These are phyloP conservation scores for Prunella fulvescens DNA, from an alignment of 2,113 vertebrate genomes.

Conservation along the genomic window DNA sequence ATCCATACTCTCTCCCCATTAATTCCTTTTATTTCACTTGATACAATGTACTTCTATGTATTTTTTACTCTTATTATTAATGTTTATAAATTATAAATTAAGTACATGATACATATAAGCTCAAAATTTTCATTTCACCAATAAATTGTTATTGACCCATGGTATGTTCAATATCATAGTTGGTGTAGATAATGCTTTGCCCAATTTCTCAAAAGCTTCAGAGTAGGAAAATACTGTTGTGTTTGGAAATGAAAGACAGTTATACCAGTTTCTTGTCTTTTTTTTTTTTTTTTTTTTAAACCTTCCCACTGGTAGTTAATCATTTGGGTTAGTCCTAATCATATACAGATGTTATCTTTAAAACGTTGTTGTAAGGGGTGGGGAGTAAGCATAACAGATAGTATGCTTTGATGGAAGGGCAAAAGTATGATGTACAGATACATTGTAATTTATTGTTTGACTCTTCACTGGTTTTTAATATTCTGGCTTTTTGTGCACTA, in stretches of 20 bases:
- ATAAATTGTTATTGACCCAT: background rate
- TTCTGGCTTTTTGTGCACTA: background rate
- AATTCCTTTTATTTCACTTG: background rate
- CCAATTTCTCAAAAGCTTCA: background rate
- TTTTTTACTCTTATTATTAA: background rate
- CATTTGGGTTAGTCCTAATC: background rate
- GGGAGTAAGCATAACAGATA: background rate
- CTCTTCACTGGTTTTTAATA: constrained; percentile 1
- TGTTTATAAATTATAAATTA: background rate
- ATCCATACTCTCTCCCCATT: background rate
- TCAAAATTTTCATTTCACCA: background rate
- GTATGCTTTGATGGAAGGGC: background rate
- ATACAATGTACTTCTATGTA: background rate
- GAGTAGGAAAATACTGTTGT: background rate
- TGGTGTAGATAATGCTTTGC: background rate
- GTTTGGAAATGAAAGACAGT: background rate
- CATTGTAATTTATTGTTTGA: background rate
- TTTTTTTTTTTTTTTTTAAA: too few relatives aligned
- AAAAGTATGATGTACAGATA: background rate
- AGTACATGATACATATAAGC: background rate
- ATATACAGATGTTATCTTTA: background rate
- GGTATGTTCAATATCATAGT: background rate
- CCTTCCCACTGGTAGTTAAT: background rate
- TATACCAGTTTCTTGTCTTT: background rate
- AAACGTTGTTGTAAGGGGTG: background rate